phyloP scores from a whole-genome alignment of 2,888 invertebrate species.

The Diaphora mendica region DNA sequence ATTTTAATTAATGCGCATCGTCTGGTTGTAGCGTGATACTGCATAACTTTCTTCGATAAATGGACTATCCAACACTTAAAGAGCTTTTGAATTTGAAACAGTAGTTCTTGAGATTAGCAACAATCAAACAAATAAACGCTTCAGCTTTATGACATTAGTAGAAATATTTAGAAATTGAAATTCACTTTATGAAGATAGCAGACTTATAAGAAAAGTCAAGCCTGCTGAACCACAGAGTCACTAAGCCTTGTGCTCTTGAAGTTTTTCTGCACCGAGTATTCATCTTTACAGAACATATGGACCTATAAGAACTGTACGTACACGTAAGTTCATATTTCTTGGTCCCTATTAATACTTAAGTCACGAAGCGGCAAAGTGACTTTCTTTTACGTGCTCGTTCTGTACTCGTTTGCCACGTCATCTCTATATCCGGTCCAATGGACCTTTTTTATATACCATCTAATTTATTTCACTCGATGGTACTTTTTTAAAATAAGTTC shows the following conservation, averaged over 20 bases:
- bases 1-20: too few species aligned
- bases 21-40: too few species aligned
- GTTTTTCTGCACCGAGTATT: not conserved
- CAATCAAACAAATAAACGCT: too few species aligned
- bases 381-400: conserved; percentile 29
- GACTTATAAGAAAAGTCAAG: not conserved
- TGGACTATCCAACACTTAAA: too few species aligned
- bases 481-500: conserved; percentile 17
- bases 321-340: conserved; percentile 25
- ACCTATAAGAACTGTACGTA: not conserved
- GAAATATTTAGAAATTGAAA: not conserved
- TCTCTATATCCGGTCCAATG: conserved; percentile 19
- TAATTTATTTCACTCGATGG: conserved; percentile 20
- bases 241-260: not conserved
- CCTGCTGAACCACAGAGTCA: not conserved
- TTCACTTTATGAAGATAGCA: not conserved
- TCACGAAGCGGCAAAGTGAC: conserved; percentile 31
- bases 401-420: conserved; percentile 27
- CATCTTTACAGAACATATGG: not conserved
- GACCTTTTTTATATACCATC: conserved; percentile 20
- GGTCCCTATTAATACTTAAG: conserved; percentile 26
- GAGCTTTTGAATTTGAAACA: too few species aligned
- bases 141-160: not conserved
- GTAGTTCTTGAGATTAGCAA: too few species aligned
- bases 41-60: too few species aligned